These are phyloP conservation scores for Microcebus griseorufus DNA, from an alignment of 2,113 vertebrate genomes.

Conservation along the genomic window DNA sequence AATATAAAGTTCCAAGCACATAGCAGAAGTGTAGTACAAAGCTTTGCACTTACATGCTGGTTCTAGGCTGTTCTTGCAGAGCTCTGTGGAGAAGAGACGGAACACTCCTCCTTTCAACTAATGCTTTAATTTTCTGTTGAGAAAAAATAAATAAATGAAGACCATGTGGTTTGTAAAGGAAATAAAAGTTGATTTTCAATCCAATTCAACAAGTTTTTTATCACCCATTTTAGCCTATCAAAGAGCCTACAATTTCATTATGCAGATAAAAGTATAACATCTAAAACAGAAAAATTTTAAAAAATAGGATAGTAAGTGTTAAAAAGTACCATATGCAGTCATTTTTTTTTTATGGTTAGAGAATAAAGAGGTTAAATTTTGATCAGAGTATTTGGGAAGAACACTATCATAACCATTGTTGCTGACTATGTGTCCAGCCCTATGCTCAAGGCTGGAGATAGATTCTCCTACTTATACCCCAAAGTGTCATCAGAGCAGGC, in stretches of 20 bases:
- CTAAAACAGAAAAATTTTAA: neutral
- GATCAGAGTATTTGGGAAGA: neutral
- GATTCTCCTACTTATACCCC: neutral
- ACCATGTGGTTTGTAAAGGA: neutral
- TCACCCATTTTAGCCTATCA: neutral
- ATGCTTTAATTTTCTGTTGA: conserved; percentile 94
- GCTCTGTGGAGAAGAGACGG: conserved; percentile 89
- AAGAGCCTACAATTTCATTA: neutral
- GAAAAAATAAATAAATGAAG: conserved; percentile 34
- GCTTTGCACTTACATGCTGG: conserved; percentile 86
- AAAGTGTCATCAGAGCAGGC: too few species aligned
- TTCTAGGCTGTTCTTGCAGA: conserved; percentile 87
- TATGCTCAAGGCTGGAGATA: neutral
- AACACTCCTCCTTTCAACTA: conserved; percentile 94
- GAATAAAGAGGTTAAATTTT: neutral
- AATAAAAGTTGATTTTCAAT: neutral
- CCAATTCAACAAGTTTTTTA: conserved; percentile 3
- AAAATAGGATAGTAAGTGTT: neutral
- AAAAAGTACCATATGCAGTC: neutral
- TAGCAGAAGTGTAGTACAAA: neutral
- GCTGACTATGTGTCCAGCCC: neutral
- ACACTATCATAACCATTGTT: neutral
- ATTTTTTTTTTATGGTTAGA: neutral
- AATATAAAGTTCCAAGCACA: neutral
- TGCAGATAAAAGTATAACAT: neutral